Evolutionary conservation across 2,113 vertebrate genomes (phyloP).

Genomic region (Lepus europaeus): DNA sequence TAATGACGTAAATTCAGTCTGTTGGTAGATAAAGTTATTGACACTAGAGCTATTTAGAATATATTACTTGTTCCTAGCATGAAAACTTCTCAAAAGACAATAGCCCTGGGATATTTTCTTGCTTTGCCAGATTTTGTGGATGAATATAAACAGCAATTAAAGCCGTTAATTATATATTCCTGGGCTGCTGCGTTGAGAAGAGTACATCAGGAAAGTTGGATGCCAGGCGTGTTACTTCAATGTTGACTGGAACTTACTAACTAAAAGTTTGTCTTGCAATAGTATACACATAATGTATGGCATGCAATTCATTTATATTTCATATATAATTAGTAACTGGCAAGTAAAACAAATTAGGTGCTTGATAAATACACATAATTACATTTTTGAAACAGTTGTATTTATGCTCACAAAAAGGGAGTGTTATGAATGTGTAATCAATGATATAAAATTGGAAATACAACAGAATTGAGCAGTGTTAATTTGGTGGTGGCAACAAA

Average conservation of each 20-base stretch:
- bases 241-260: constrained; percentile 56
- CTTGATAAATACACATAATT: constrained; percentile 88
- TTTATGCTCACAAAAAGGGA: constrained; percentile 87
- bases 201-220: background rate
- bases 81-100: constrained; percentile 9
- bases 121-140: background rate
- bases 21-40: background rate
- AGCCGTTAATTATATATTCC: constrained; percentile 66
- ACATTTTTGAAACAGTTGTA: constrained; percentile 89
- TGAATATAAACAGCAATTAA: constrained; percentile 66
- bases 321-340: constrained; percentile 87
- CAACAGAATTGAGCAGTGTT: constrained; percentile 91
- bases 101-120: background rate
- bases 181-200: constrained; percentile 40
- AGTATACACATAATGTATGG: constrained; percentile 82
- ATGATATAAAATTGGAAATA: constrained; percentile 90
- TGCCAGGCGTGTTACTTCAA: background rate
- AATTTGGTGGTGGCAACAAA: constrained; percentile 92
- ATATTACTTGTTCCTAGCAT: background rate
- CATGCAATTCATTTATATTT: constrained; percentile 86
- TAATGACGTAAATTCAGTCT: background rate
- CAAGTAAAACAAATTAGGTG: constrained; percentile 89
- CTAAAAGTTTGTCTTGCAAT: constrained; percentile 72
- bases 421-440: constrained; percentile 92
- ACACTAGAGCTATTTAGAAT: background rate